These are phyloP conservation scores for Melanocharis versteri DNA, from an alignment of 2,113 vertebrate species.

Conservation along the genomic window DNA sequence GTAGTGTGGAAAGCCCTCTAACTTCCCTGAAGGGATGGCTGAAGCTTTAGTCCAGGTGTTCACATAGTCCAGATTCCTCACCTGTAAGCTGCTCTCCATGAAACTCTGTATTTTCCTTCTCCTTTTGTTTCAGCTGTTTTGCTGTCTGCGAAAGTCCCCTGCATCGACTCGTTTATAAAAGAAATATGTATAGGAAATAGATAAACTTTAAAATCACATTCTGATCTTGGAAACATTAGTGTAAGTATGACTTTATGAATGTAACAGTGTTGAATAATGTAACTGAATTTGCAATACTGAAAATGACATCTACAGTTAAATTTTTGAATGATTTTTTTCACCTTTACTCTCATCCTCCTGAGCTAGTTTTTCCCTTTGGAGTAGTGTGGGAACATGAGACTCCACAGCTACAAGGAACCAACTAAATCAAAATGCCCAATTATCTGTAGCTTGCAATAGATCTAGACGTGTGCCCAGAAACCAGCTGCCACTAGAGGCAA, in stretches of 20 bases:
- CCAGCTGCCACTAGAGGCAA: neutral
- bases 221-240: neutral
- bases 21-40: neutral
- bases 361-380: neutral
- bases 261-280: neutral
- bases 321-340: neutral
- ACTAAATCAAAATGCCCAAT: neutral
- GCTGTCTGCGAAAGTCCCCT: neutral
- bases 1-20: neutral
- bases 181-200: neutral
- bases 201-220: neutral
- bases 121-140: neutral
- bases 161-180: neutral
- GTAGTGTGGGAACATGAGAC: neutral
- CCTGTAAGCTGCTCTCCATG: neutral
- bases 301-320: neutral
- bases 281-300: neutral
- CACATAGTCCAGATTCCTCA: neutral
- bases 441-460: neutral
- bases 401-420: neutral
- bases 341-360: neutral
- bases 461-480: neutral
- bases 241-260: neutral
- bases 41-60: neutral
- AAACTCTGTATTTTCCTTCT: neutral